These are phyloP conservation scores for Notospermus geniculatus DNA, from an alignment of 1,140 invertebrate species.

Conservation along the genomic window DNA sequence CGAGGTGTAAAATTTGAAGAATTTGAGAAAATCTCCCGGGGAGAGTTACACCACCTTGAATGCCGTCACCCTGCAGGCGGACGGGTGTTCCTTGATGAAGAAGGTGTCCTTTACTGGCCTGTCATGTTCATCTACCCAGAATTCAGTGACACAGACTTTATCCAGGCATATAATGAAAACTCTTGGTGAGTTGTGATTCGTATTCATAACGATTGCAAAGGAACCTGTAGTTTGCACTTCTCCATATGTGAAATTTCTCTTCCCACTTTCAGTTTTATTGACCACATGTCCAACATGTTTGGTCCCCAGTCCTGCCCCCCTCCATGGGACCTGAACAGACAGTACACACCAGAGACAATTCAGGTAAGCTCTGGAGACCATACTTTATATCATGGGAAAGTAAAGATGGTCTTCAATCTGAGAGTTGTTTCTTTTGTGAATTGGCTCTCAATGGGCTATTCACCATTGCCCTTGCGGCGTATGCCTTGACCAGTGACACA, in stretches of 20 bases:
- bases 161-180: constrained; percentile 68
- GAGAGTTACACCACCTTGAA: constrained; percentile 23
- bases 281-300: constrained; percentile 75
- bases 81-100: constrained; percentile 63
- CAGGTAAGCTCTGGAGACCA: constrained; percentile 47
- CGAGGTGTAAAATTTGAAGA: no score
- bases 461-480: no score
- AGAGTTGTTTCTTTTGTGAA: constrained; percentile 8
- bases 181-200: constrained; percentile 58
- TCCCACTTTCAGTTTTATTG: constrained; percentile 63
- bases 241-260: no score
- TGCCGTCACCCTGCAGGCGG: constrained; percentile 42
- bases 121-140: constrained; percentile 82
- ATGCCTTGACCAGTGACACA: no score
- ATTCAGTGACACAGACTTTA: constrained; percentile 57
- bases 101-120: constrained; percentile 72
- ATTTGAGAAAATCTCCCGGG: neutral
- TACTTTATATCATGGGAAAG: neutral
- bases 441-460: no score
- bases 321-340: constrained; percentile 71
- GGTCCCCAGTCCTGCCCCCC: constrained; percentile 60
- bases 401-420: neutral
- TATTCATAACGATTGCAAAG: neutral
- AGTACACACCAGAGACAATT: constrained; percentile 68
- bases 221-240: no score